A percentile compares a stretch with the other conserved stretches of the same genome.
These are phyloP conservation scores for Micromussa lordhowensis DNA, from an alignment of 92 coral and sea anemone genomes.

Conservation along the genomic window DNA sequence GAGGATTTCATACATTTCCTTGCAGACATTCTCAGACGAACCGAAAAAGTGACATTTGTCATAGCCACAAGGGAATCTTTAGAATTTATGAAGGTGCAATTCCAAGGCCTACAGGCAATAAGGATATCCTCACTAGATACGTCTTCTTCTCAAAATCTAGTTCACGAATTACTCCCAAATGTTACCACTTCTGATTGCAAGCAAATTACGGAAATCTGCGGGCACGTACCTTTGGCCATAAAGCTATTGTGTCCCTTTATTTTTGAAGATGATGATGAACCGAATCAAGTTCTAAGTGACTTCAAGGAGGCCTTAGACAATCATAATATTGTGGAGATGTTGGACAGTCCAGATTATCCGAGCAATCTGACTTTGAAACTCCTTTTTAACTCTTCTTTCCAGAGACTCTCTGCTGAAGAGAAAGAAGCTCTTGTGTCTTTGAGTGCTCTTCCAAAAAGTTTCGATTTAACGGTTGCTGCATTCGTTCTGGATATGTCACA, in stretches of 20 bases:
- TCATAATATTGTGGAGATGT: background rate
- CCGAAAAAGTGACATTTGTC: background rate
- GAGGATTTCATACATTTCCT: background rate
- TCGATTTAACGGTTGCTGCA: background rate
- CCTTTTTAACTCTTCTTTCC: background rate
- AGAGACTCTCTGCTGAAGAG: background rate
- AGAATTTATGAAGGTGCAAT: background rate
- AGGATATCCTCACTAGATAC: background rate
- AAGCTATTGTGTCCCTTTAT: slow-evolving; percentile 17
- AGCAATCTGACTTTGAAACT: background rate
- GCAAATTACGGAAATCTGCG: slow-evolving; percentile 9
- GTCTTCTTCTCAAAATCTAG: background rate
- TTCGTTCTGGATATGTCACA: background rate
- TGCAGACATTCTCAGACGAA: background rate
- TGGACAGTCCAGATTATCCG: background rate
- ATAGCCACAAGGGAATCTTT: slow-evolving; percentile 20
- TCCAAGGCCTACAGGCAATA: background rate
- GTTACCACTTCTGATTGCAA: background rate
- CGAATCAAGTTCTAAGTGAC: background rate
- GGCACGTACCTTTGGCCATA: slow-evolving; percentile 45
- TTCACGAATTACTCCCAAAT: background rate
- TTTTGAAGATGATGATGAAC: background rate
- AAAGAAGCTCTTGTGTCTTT: slow-evolving; percentile 16
- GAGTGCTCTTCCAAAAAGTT: background rate
- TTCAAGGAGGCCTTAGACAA: background rate